A percentile compares a stretch with the other conserved stretches of the same genome.
phyloP scores from a whole-genome alignment of 2,888 invertebrate genomes.

The Charanyca ferruginea region DNA sequence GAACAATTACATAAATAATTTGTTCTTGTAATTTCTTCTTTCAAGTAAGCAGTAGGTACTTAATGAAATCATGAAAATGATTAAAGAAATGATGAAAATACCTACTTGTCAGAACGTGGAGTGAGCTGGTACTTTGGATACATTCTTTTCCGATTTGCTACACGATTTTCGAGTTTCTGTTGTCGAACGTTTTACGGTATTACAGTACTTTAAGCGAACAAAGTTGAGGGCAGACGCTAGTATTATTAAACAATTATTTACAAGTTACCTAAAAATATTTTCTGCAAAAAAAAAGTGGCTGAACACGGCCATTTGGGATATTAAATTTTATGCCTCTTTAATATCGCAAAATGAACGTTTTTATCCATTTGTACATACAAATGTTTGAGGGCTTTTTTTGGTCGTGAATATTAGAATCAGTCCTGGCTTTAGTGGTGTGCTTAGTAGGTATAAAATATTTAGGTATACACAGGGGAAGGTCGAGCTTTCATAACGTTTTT shows the following conservation, averaged over 20 bases:
- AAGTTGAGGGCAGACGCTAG: too few relatives aligned
- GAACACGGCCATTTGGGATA: slow-evolving; percentile 53
- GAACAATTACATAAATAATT: too few relatives aligned
- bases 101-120: too few relatives aligned
- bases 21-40: too few relatives aligned
- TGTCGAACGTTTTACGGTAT: too few relatives aligned
- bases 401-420: slow-evolving; percentile 36
- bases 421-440: slow-evolving; percentile 7
- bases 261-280: slow-evolving; percentile 17
- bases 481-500: slow-evolving; percentile 4
- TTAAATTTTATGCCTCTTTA: slow-evolving; percentile 52
- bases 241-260: slow-evolving; percentile 25
- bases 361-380: slow-evolving; percentile 30
- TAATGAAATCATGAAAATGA: too few relatives aligned
- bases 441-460: slow-evolving; percentile 26
- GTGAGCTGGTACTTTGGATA: too few relatives aligned
- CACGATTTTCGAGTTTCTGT: too few relatives aligned
- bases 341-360: slow-evolving; percentile 50
- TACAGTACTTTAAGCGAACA: too few relatives aligned
- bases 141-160: too few relatives aligned
- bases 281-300: slow-evolving; percentile 13
- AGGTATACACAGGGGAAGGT: background rate
- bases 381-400: slow-evolving; percentile 35
- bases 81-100: too few relatives aligned
- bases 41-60: too few relatives aligned